Evolutionary conservation across 92 coral and sea anemone species (phyloP).

Genomic region (Blastomussa wellsi): DNA sequence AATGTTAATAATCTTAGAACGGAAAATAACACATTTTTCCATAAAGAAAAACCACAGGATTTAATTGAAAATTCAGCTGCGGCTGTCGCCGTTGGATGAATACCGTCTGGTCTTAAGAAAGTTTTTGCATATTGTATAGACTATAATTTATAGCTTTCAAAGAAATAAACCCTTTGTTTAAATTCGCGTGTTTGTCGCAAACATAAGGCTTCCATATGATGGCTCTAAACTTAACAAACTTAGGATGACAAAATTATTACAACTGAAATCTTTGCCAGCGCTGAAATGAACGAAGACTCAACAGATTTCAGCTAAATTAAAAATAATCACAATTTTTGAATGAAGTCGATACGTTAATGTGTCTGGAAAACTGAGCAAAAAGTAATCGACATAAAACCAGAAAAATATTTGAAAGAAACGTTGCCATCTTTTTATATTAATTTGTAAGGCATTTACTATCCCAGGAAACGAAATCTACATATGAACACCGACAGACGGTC

Average conservation of each 20-base stretch:
- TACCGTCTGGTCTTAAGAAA: neutral
- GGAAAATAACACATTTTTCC: neutral
- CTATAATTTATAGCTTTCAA: neutral
- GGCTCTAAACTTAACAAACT: neutral
- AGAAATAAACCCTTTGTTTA: neutral
- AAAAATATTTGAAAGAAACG: neutral
- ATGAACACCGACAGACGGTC: neutral
- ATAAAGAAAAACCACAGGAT: conserved; percentile 21
- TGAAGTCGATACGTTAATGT: conserved; percentile 2
- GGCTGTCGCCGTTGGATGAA: neutral
- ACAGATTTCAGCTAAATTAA: neutral
- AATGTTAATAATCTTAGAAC: neutral
- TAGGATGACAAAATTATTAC: neutral
- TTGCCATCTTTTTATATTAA: neutral
- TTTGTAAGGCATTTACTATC: neutral
- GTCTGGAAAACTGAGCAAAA: neutral
- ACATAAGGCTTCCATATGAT: neutral
- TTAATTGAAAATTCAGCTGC: conserved; percentile 33
- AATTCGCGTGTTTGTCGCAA: neutral
- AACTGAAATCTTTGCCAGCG: neutral
- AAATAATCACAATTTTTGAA: neutral
- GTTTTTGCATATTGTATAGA: conserved; percentile 1
- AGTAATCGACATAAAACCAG: neutral
- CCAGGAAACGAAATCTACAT: neutral
- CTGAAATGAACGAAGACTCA: neutral